Base-by-base conservation (phyloP, 2,797 vertebrate genomes). In the Agapornis canus region DNA sequence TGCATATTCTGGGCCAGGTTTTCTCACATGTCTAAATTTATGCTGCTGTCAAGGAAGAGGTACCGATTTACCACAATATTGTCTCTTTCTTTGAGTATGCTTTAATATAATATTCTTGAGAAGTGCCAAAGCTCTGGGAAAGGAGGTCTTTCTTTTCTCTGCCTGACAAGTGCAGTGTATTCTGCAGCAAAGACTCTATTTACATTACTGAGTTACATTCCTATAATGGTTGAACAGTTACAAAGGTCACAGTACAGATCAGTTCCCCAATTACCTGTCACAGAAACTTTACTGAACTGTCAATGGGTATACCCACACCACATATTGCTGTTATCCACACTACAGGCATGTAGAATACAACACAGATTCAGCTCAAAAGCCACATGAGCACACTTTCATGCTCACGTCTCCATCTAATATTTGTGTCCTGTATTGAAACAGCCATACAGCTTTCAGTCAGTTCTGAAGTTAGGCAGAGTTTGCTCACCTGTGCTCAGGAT, bases 221-320 rank as follows among this genome's bases (percentile, higher is more conserved):
- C 10, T 92, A 9, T 42, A 21, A 59, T 23, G 32, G 25, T 2
- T 65, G 59, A 65, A 19, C 4, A 25, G 14, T 72, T 70, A 10
- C 21, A 32, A 20, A 84, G 9, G 11, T 70, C 26, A 27, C 5
- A 11, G 31, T 14, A 35, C 13, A 29, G 22, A 23, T 40, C n/a
- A 59, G 37, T 29, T 17, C 43, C 60, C 47, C 47, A 37, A 48
- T 66, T 47, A 18, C 11, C 25, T 45, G 20, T 29, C n/a, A 13
- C 8, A n/a, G 52, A 49, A 4, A 21, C 11, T 42, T 56, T 57
- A 23, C 25, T 76, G 69, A 56, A 8, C 39, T 14, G 6, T 10
- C 63, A 59, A 0, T 20, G 25, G 21, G 8, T 39, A 13, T 54
- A 69, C 54, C 39, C 29, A 40, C 8, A 3, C 4, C 0, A 0